Conservation (phyloP, 2,888 invertebrate species). For the Agapostemon virescens region DNA sequence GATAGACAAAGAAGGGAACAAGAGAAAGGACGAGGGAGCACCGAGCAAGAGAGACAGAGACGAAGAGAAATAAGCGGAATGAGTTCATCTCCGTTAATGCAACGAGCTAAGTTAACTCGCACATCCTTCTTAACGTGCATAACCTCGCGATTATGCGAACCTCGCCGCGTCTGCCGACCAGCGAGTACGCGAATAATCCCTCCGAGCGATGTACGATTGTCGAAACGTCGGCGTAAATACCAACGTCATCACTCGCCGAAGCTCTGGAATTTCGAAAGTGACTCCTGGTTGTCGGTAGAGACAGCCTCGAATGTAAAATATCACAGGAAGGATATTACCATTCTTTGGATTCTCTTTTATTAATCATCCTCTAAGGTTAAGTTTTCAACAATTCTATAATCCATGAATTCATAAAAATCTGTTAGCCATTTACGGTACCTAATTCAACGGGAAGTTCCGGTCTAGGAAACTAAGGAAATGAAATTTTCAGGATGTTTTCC, state of each 20-base stretch:
- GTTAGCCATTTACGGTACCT: background rate
- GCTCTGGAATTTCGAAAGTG: conserved; percentile 40
- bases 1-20: conserved; percentile 22
- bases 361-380: background rate
- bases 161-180: conserved; percentile 40
- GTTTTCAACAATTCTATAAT: background rate
- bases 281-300: background rate
- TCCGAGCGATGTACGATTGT: conserved; percentile 37
- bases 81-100: conserved; percentile 79
- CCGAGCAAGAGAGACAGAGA: conserved; percentile 31
- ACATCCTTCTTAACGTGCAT: conserved; percentile 79
- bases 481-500: background rate
- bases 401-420: background rate
- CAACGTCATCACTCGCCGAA: conserved; percentile 24
- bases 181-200: conserved; percentile 57
- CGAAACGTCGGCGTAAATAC: conserved; percentile 35
- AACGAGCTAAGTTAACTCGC: conserved; percentile 78
- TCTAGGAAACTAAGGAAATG: background rate
- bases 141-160: conserved; percentile 70
- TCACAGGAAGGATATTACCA: background rate
- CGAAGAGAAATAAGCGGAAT: conserved; percentile 71
- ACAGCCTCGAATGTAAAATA: background rate
- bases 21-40: conserved; percentile 30
- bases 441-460: background rate
- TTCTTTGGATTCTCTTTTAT: background rate